These are phyloP conservation scores for Scaptodrosophila latifasciaeformis DNA, from an alignment of 2,888 invertebrate genomes.

Conservation along the genomic window DNA sequence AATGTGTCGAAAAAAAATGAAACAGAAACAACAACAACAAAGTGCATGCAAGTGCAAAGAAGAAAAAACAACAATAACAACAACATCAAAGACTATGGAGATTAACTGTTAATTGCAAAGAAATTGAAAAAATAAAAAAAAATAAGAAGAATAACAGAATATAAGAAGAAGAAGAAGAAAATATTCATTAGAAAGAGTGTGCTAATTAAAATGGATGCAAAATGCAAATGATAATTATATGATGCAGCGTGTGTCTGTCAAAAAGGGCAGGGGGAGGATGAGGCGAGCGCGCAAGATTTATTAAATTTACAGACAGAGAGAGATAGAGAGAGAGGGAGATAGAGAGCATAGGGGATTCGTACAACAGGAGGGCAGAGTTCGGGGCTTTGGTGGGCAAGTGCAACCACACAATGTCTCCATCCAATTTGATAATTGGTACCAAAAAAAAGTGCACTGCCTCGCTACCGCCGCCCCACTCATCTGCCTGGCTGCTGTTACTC, in stretches of 20 bases:
- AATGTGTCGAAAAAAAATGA: not conserved
- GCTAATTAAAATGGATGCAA: slow-evolving; percentile 45
- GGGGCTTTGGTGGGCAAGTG: too few relatives aligned
- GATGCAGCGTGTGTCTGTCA: slow-evolving; percentile 51
- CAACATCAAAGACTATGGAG: not conserved
- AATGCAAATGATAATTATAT: slow-evolving; percentile 63
- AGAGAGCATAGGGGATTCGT: too few relatives aligned
- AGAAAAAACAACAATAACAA: too few relatives aligned
- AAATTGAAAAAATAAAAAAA: too few relatives aligned
- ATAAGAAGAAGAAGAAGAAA: not conserved
- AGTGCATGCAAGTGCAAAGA: not conserved
- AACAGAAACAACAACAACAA: not conserved
- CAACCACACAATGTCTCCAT: too few relatives aligned
- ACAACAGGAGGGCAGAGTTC: too few relatives aligned
- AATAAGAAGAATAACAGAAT: too few relatives aligned
- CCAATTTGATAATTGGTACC: too few relatives aligned
- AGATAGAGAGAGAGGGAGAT: not conserved
- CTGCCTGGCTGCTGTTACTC: too few relatives aligned
- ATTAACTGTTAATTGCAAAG: not conserved
- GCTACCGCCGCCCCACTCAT: too few relatives aligned
- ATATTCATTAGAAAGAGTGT: not conserved
- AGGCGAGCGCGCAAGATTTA: slow-evolving; percentile 31
- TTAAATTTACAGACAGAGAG: slow-evolving; percentile 26
- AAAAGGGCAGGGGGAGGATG: too few relatives aligned
- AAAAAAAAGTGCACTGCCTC: too few relatives aligned